Evolutionary conservation across 1,140 invertebrate genomes (phyloP).

Genomic region (Eumaeus atala): DNA sequence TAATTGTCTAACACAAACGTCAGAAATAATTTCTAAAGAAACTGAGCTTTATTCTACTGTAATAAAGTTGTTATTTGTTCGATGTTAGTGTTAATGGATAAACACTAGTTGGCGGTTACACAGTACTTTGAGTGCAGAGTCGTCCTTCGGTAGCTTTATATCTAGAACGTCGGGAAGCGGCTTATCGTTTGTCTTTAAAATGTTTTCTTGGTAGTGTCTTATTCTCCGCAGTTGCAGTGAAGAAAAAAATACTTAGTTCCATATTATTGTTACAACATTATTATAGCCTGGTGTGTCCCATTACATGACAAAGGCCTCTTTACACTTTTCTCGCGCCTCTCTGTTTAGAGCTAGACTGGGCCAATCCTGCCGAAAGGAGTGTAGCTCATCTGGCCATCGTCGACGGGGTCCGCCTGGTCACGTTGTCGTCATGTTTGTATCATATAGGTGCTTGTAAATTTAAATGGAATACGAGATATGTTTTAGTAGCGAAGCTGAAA

Average conservation of each 20-base stretch:
- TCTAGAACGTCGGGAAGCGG: conserved; percentile 52
- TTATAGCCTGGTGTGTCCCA: too few species aligned
- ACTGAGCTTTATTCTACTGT: background rate
- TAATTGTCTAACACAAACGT: conserved; percentile 24
- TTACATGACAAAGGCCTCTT: too few species aligned
- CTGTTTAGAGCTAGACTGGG: too few species aligned
- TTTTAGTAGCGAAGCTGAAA: too few species aligned
- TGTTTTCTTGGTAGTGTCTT: conserved; percentile 48
- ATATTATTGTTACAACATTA: conserved; percentile 18
- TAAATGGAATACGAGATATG: too few species aligned
- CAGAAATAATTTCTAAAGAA: conserved; percentile 9
- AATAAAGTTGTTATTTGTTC: background rate
- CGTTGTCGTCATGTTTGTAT: too few species aligned
- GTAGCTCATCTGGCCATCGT: too few species aligned
- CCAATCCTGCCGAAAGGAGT: too few species aligned
- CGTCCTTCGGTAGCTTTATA: conserved; percentile 58
- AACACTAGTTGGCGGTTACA: conserved; percentile 11
- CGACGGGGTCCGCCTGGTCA: too few species aligned
- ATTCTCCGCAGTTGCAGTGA: conserved; percentile 34
- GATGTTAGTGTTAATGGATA: background rate
- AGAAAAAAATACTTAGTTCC: conserved; percentile 37
- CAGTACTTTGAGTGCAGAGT: conserved; percentile 49
- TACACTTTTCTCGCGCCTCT: too few species aligned
- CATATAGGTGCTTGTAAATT: too few species aligned
- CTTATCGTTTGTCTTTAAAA: conserved; percentile 60